Base-by-base conservation (phyloP, 1,140 invertebrate species). In the Rhagoletis pomonella region DNA sequence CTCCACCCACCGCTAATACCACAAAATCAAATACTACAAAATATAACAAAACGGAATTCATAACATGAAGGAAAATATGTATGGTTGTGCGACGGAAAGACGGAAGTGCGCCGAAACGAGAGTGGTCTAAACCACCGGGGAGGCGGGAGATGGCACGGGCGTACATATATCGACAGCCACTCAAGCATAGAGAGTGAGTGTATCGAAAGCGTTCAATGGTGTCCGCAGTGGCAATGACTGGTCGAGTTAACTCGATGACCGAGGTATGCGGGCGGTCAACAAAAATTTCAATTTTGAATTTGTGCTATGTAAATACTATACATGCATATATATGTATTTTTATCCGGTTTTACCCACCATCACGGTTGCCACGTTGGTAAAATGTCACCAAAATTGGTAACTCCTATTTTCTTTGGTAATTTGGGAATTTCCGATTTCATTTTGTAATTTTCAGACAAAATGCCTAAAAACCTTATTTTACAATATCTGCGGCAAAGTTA, bases 1-100 rank as follows among this genome's bases (percentile, higher is more conserved):
- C 9, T 5, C n/a, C 2, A 50, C 73, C 47, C 17, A 10, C n/a
- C 14, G 10, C 73, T 47, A n/a, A 12, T 12, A 77, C 44, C 10
- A 9, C 73, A 81, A 81, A 81, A 81, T 81, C 44, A 81, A 81
- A 58, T 55, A 42, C 73, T 81, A 55, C 44, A 81, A 81, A 81
- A 81, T 47, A 81, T 55, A 81, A 81, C 73, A 81, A 81, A 81
- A 81, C 73, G 73, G 73, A 81, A 81, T 81, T 81, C 73, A 81
- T 81, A 81, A 81, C 47, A 81, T 81, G 73, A 81, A 81, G 44
- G 55, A 81, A 81, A 55, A 81, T 81, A 81, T 81, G 73, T 55
- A 81, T 81, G 73, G 55, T 55, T 81, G 47, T 81, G 50, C 44
- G 47, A 47, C 67, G 73, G 47, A 81, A 81, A 42, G 44, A 42